These are phyloP conservation scores for Myoxocephalus aenaeus DNA, from an alignment of 2,797 vertebrate species.

Conservation along the genomic window DNA sequence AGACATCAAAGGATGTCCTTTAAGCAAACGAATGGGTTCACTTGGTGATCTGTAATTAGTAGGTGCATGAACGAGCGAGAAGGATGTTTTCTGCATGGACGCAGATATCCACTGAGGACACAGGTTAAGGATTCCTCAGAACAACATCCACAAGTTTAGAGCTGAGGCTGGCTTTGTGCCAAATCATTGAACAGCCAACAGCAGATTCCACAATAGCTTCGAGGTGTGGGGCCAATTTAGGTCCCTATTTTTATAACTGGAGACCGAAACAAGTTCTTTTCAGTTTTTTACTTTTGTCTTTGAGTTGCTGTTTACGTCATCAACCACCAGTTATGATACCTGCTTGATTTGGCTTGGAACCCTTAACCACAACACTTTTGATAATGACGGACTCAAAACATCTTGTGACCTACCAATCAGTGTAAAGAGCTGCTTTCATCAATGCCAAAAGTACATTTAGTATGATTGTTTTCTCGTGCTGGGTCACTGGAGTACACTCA, in stretches of 20 bases:
- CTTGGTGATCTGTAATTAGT: constrained; percentile 35
- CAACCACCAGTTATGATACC: constrained; percentile 36
- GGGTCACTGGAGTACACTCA: constrained; percentile 36
- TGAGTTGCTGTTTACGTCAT: constrained; percentile 29
- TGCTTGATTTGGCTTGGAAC: constrained; percentile 37
- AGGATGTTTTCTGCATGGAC: constrained; percentile 43
- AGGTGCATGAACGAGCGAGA: constrained; percentile 19
- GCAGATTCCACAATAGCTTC: constrained; percentile 68
- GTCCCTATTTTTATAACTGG: constrained; percentile 45
- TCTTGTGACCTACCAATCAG: constrained; percentile 58
- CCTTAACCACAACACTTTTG: constrained; percentile 28
- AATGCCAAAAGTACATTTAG: constrained; percentile 35
- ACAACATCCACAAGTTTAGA: constrained; percentile 39
- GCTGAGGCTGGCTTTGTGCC: constrained; percentile 51
- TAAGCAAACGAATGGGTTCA: not conserved
- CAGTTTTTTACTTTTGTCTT: constrained; percentile 13
- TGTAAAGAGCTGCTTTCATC: constrained; percentile 45
- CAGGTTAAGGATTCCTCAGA: constrained; percentile 46
- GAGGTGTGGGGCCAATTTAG: constrained; percentile 42
- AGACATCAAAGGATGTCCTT: constrained; percentile 15
- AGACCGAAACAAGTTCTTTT: constrained; percentile 26
- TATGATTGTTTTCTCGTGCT: constrained; percentile 31
- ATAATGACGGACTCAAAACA: constrained; percentile 38
- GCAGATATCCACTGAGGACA: constrained; percentile 42
- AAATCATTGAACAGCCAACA: constrained; percentile 48